Evolutionary conservation across 2,797 vertebrate genomes (phyloP), one percentile per base, ranked within the genome.

Genomic region (Cossypha caffra): DNA sequence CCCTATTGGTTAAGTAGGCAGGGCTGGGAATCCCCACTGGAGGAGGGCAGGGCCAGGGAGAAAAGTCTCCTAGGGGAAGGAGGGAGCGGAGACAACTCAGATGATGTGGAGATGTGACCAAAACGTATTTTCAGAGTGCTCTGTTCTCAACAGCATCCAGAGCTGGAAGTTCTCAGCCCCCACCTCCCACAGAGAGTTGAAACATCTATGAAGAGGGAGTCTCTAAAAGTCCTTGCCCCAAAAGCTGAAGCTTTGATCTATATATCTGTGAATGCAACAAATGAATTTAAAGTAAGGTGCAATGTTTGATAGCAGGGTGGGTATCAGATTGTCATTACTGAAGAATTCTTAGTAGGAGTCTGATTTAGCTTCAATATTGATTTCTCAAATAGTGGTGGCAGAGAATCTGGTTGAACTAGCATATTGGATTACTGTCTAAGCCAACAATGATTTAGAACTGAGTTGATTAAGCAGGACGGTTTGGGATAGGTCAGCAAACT

Each of bases 341-440:
- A 45, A 81, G 61, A 89, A 37, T 20, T 71, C 51, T 80, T 64
- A 51, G 43, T 45, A 73, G 52, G 73, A 86, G 29, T 58, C 40
- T 74, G 69, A 91, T 86, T 83, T 66, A 68, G 12, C 54, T 57
- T 79, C 63, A 73, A 5, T 35, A 81, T 31, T 86, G 62, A 62
- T 90, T 91, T 91, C 73, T 86, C 59, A 78, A 54, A 54, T 11
- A 78, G 43, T 14, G 10, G 72, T 59, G 40, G 66, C 66, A 93
- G 58, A 77, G 62, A 88, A 90, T 66, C 69, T 92, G 43, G 57
- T 89, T 43, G 57, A 93, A 77, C 42, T 40, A 40, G 18, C 16
- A 48, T 89, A 45, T 12, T 81, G 59, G 48, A 52, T 91, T 94
- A 61, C 59, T 84, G 63, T 57, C 55, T 88, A 63, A 91, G 25